phyloP scores from a whole-genome alignment of 2,113 vertebrate species.

The Anseranas semipalmata region DNA sequence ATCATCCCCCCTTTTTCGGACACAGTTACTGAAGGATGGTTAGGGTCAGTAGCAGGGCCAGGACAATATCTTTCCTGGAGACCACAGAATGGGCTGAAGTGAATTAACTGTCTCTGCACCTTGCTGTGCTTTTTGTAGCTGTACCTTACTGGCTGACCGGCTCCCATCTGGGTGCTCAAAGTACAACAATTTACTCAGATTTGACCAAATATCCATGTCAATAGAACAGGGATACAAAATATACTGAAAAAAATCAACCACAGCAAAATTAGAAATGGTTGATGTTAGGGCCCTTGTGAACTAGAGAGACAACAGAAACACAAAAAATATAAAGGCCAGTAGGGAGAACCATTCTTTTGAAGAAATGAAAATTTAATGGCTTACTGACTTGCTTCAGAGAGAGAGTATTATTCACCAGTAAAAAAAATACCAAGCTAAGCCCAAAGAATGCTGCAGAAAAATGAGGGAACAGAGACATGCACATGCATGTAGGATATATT shows the following conservation, averaged over 20 bases:
- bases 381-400: neutral
- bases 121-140: neutral
- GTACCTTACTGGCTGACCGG: fast-evolving
- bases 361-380: neutral
- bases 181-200: neutral
- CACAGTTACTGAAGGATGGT: neutral
- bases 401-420: neutral
- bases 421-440: neutral
- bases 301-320: neutral
- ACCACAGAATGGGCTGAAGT: neutral
- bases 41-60: neutral
- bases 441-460: neutral
- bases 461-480: neutral
- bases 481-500: neutral
- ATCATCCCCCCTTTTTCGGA: neutral
- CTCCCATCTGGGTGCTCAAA: neutral
- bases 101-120: neutral
- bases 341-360: neutral
- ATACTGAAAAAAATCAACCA: neutral
- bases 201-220: neutral
- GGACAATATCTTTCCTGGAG: neutral
- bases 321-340: neutral
- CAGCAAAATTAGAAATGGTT: neutral
- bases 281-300: neutral
- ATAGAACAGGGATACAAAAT: neutral